These are phyloP conservation scores for Propithecus coquereli DNA, from an alignment of 2,113 vertebrate species.

Conservation along the genomic window DNA sequence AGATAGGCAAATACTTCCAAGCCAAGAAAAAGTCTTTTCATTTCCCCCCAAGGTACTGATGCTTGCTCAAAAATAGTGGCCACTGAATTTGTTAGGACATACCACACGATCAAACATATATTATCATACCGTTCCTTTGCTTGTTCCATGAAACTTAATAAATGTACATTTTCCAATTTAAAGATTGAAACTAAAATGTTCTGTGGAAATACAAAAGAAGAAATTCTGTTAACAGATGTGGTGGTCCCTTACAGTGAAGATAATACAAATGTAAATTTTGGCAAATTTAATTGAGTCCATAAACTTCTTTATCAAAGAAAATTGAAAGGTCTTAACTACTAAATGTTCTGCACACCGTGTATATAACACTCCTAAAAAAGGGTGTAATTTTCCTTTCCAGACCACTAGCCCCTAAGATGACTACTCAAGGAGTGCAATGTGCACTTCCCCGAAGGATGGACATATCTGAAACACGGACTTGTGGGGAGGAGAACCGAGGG, in stretches of 20 bases:
- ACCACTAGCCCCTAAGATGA: too few species aligned
- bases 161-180: not conserved
- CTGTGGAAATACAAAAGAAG: not conserved
- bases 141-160: not conserved
- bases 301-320: not conserved
- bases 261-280: not conserved
- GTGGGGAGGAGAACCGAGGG: too few species aligned
- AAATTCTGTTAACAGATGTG: not conserved
- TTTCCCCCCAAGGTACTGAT: not conserved
- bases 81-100: not conserved
- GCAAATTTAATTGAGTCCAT: not conserved
- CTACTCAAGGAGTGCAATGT: too few species aligned
- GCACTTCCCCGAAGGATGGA: too few species aligned
- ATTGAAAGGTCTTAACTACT: not conserved
- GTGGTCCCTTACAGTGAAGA: too few species aligned
- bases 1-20: not conserved
- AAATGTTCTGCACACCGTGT: not conserved
- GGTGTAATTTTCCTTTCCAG: fast-evolving
- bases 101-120: not conserved
- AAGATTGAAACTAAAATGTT: not conserved
- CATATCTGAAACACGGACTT: too few species aligned
- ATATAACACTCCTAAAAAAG: not conserved
- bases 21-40: not conserved
- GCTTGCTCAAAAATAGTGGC: not conserved
- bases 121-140: not conserved